These are phyloP conservation scores for Pelobates cultripes DNA, from an alignment of 2,797 vertebrate genomes.

Conservation along the genomic window DNA sequence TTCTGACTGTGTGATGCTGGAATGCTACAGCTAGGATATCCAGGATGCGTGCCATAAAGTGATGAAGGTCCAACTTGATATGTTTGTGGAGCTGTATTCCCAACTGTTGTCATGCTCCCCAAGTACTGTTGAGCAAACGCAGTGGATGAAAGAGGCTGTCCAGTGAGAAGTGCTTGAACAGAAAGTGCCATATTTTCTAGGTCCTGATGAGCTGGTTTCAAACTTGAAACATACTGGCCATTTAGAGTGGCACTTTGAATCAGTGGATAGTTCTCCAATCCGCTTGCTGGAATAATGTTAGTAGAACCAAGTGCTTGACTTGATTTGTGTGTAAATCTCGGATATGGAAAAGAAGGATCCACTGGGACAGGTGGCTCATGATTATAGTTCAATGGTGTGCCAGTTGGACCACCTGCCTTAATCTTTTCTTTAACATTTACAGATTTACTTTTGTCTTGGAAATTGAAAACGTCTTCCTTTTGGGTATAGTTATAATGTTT, in stretches of 20 bases:
- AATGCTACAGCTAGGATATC: constrained; percentile 61
- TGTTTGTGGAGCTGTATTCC: constrained; percentile 67
- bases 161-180: constrained; percentile 70
- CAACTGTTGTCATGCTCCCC: constrained; percentile 52
- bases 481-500: constrained; percentile 14
- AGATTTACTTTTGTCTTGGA: neutral
- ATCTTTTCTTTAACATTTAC: constrained; percentile 22
- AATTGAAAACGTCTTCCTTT: constrained; percentile 33
- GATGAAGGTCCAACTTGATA: constrained; percentile 65
- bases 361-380: neutral
- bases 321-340: constrained; percentile 41
- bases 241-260: constrained; percentile 60
- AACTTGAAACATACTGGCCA: constrained; percentile 63
- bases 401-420: constrained; percentile 51
- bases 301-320: constrained; percentile 49
- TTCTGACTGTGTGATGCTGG: constrained; percentile 65
- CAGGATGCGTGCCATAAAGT: constrained; percentile 67
- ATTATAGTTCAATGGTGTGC: constrained; percentile 17
- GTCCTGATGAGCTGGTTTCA: constrained; percentile 64
- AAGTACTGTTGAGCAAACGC: constrained; percentile 78
- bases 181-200: constrained; percentile 63
- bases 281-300: constrained; percentile 31
- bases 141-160: constrained; percentile 66
- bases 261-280: constrained; percentile 60
- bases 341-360: constrained; percentile 10